A percentile compares a stretch with the other conserved stretches of the same genome.
These are phyloP conservation scores for Trematomus bernacchii DNA, from an alignment of 2,797 vertebrate species.

Conservation along the genomic window DNA sequence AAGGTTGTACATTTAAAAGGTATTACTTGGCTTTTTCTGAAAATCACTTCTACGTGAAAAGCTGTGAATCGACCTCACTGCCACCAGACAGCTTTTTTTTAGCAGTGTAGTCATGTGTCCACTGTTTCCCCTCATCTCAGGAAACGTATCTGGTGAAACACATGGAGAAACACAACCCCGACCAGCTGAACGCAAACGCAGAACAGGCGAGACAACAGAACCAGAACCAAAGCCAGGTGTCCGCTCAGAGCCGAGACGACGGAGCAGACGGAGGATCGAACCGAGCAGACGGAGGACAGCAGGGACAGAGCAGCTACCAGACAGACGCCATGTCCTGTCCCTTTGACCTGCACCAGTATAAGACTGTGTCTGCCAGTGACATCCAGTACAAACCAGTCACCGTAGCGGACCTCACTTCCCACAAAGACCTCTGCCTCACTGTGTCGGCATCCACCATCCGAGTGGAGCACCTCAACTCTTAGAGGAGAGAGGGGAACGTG, in stretches of 20 bases:
- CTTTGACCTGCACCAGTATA: slow-evolving; percentile 97
- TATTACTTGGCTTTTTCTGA: slow-evolving; percentile 52
- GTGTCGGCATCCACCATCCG: slow-evolving; percentile 97
- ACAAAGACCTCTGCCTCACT: slow-evolving; percentile 99
- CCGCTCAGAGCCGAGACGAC: slow-evolving; percentile 67
- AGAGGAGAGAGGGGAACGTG: slow-evolving; percentile 66
- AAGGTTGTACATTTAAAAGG: no score
- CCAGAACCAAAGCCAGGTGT: slow-evolving; percentile 78
- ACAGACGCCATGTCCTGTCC: slow-evolving; percentile 85
- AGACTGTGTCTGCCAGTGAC: slow-evolving; percentile 88
- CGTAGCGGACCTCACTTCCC: slow-evolving; percentile 86
- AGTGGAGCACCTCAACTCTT: slow-evolving; percentile 97
- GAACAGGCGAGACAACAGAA: slow-evolving; percentile 81
- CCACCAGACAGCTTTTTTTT: slow-evolving; percentile 72
- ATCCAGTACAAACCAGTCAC: slow-evolving; percentile 87
- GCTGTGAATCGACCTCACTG: slow-evolving; percentile 71
- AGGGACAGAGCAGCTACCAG: slow-evolving; percentile 85
- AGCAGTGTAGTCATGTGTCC: slow-evolving; percentile 73
- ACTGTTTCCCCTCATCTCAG: slow-evolving; percentile 82
- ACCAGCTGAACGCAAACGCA: slow-evolving; percentile 84
- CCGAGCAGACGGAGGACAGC: slow-evolving; percentile 67
- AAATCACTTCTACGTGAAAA: slow-evolving; percentile 72
- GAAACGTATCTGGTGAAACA: slow-evolving; percentile 99
- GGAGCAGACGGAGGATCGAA: slow-evolving; percentile 60
- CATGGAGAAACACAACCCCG: slow-evolving; percentile 98